Evolutionary conservation across 2,888 invertebrate species (phyloP).

Genomic region (Drosophila nr. fundita): DNA sequence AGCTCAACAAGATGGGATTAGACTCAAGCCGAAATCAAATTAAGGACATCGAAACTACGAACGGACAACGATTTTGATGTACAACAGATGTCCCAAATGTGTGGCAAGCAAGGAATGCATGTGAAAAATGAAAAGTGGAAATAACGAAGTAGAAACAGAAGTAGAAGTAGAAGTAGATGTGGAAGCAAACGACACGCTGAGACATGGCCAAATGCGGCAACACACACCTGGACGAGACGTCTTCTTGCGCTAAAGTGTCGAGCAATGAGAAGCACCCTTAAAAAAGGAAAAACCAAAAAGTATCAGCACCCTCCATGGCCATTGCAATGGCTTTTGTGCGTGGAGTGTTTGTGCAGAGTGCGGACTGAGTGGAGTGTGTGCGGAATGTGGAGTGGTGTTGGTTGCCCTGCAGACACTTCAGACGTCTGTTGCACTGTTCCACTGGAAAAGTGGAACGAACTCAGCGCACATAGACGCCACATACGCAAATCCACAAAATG

Average conservation of each 20-base stretch:
- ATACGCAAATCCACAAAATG: slow-evolving; percentile 47
- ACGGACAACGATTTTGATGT: not conserved
- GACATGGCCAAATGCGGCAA: slow-evolving; percentile 14
- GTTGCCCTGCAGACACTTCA: slow-evolving; percentile 51
- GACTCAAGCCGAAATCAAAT: slow-evolving; percentile 26
- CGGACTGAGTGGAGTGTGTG: not conserved
- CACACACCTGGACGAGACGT: slow-evolving; percentile 67
- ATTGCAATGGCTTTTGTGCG: slow-evolving; percentile 21
- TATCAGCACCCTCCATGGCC: slow-evolving; percentile 12
- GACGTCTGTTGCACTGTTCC: slow-evolving; percentile 39
- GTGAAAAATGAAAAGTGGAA: slow-evolving; percentile 65
- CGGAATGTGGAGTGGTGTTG: slow-evolving; percentile 9
- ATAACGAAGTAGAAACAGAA: slow-evolving; percentile 24
- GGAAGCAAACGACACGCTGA: slow-evolving; percentile 26
- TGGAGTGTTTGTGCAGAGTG: slow-evolving; percentile 1
- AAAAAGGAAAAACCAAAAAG: slow-evolving; percentile 50
- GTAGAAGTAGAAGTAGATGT: not conserved
- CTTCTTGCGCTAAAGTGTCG: slow-evolving; percentile 56
- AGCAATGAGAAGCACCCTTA: slow-evolving; percentile 69
- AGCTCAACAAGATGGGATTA: slow-evolving; percentile 30
- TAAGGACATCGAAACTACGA: slow-evolving; percentile 16
- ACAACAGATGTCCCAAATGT: slow-evolving; percentile 65
- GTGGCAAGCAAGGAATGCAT: slow-evolving; percentile 43
- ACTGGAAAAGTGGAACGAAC: slow-evolving; percentile 68
- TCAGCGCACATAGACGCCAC: slow-evolving; percentile 32